Percentiles rank a stretch among this genome's conserved stretches.
These are phyloP conservation scores for Acanthococcus lagerstroemiae DNA, from an alignment of 2,888 invertebrate genomes.

Conservation along the genomic window DNA sequence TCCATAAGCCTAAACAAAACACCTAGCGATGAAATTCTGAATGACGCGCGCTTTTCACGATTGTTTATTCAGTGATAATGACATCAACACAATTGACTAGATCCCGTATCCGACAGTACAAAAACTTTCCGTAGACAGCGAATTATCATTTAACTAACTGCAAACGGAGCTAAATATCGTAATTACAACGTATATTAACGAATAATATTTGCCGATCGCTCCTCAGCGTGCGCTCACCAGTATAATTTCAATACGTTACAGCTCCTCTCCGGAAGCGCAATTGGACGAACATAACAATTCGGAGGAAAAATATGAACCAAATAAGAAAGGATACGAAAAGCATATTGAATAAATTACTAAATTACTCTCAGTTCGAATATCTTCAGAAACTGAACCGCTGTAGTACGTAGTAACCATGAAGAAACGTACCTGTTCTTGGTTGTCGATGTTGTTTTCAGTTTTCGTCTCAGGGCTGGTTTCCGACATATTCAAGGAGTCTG, in stretches of 20 bases:
- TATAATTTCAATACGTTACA: background rate
- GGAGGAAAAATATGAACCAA: background rate
- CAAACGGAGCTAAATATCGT: background rate
- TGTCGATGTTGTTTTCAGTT: constrained; percentile 10
- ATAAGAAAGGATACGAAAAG: background rate
- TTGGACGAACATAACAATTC: background rate
- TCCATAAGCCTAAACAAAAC: no score
- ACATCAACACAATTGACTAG: no score
- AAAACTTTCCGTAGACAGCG: background rate
- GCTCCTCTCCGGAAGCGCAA: no score
- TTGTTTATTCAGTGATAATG: background rate
- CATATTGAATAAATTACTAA: no score
- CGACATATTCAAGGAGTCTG: no score
- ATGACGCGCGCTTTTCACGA: background rate
- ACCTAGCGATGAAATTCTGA: background rate
- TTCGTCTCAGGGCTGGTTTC: constrained; percentile 10
- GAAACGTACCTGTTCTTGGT: constrained; percentile 9
- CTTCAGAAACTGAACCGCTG: no score
- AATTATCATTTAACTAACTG: background rate
- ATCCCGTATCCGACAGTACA: no score
- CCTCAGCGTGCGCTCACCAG: background rate
- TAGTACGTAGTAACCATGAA: background rate
- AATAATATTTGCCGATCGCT: background rate
- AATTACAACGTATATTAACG: background rate
- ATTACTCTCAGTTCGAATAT: no score